Evolutionary conservation across 2,113 vertebrate genomes (phyloP).

Genomic region (Melanotaenia duboulayi): DNA sequence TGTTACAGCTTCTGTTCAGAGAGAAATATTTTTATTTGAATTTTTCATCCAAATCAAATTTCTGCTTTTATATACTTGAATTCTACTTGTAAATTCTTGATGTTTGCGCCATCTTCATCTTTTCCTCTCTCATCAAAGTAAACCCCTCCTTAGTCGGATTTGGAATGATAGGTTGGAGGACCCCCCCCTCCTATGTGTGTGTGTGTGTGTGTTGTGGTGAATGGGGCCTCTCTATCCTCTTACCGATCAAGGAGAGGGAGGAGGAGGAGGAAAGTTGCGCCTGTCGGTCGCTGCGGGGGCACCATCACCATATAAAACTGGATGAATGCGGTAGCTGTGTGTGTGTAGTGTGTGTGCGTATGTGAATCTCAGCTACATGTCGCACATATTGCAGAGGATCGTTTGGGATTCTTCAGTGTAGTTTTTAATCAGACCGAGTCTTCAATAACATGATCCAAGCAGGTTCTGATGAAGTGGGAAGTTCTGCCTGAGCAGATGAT

Average conservation of each 20-base stretch:
- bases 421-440: too few relatives aligned
- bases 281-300: constrained; percentile 62
- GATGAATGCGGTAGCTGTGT: constrained; percentile 71
- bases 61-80: constrained; percentile 70
- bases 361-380: background rate
- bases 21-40: background rate
- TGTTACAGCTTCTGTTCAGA: constrained; percentile 48
- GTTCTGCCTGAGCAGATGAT: too few relatives aligned
- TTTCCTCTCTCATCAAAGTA: constrained; percentile 26
- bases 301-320: constrained; percentile 65
- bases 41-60: background rate
- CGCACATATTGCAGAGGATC: too few relatives aligned
- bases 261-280: constrained; percentile 64
- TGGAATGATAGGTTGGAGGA: constrained; percentile 31
- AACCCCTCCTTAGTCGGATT: constrained; percentile 27
- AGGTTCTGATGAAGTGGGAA: too few relatives aligned
- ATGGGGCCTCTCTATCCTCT: constrained; percentile 58
- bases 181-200: background rate
- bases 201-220: constrained; percentile 15
- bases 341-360: background rate
- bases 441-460: too few relatives aligned
- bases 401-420: too few relatives aligned
- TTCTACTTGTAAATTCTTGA: constrained; percentile 7
- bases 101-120: background rate
- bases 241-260: constrained; percentile 25